These are phyloP conservation scores for Cheilosia scutellata DNA, from an alignment of 2,888 invertebrate genomes.

Conservation along the genomic window DNA sequence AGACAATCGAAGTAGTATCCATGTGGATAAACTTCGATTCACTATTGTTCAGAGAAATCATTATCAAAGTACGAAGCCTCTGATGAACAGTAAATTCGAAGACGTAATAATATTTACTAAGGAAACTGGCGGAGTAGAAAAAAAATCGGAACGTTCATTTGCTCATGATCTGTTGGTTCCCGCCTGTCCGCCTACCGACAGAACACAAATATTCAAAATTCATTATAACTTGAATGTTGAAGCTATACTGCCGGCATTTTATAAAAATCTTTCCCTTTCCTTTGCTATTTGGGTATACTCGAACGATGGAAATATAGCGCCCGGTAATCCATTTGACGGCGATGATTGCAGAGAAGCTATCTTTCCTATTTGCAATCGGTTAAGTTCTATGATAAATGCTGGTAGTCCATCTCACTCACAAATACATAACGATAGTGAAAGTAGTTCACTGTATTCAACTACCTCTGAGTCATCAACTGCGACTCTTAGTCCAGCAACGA, in stretches of 20 bases:
- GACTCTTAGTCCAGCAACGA: constrained; percentile 82
- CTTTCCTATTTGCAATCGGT: constrained; percentile 58
- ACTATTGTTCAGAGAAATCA: constrained; percentile 80
- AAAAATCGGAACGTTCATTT: constrained; percentile 83
- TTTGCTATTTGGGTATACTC: constrained; percentile 82
- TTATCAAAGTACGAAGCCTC: constrained; percentile 82
- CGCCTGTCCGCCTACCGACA: constrained; percentile 81
- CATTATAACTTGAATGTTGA: constrained; percentile 82
- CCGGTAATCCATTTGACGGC: constrained; percentile 81
- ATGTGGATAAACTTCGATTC: constrained; percentile 83
- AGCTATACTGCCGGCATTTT: constrained; percentile 82
- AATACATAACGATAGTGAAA: constrained; percentile 80
- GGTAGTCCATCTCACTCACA: constrained; percentile 81
- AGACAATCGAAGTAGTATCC: constrained; percentile 82
- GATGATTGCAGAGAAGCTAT: constrained; percentile 27
- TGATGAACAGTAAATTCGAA: constrained; percentile 81
- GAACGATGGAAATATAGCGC: constrained; percentile 72
- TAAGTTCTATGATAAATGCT: constrained; percentile 47
- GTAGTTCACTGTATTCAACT: constrained; percentile 82
- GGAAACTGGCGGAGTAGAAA: constrained; percentile 83
- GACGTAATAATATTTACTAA: constrained; percentile 81
- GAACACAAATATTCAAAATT: constrained; percentile 81
- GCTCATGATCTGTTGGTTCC: constrained; percentile 83
- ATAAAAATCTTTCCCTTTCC: constrained; percentile 82
- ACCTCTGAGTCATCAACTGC: constrained; percentile 82